Percentiles rank a stretch among this genome's conserved stretches.
phyloP scores from a whole-genome alignment of 2,888 invertebrate genomes.

The Cataglyphis albicans region DNA sequence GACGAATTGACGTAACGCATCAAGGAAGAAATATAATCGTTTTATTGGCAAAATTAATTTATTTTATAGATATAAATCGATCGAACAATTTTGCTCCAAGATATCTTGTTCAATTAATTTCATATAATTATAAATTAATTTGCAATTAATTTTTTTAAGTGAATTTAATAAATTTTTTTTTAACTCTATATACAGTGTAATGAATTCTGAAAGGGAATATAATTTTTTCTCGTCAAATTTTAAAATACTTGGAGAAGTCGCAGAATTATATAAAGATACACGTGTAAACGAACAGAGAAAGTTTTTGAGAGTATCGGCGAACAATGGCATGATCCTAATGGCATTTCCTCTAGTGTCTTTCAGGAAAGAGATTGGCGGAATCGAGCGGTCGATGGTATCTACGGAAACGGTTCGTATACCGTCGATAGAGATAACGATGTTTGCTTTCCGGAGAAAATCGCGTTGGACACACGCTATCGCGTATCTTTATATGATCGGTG shows the following conservation, averaged over 20 bases:
- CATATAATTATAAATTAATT: neutral
- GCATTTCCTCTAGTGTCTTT: conserved; percentile 47
- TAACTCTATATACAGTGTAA: neutral
- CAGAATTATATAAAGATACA: neutral
- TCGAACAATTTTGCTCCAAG: neutral
- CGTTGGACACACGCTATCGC: conserved; percentile 48
- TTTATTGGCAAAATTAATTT: neutral
- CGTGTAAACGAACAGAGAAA: neutral
- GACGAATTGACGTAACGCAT: neutral
- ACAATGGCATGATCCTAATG: conserved; percentile 45
- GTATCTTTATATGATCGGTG: conserved; percentile 28
- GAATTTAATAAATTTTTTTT: neutral
- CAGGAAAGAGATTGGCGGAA: conserved; percentile 34
- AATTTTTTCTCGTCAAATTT: neutral
- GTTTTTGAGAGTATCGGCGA: neutral
- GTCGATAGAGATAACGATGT: conserved; percentile 31
- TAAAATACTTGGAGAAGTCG: neutral
- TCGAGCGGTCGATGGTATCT: conserved; percentile 24
- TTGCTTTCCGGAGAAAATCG: conserved; percentile 33
- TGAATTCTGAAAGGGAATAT: neutral
- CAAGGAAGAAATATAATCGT: neutral
- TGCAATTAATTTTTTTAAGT: neutral
- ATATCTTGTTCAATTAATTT: neutral
- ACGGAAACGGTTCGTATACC: conserved; percentile 22
- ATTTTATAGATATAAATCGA: neutral